phyloP scores from a whole-genome alignment of 2,888 invertebrate species.

The Salpingus planirostris region DNA sequence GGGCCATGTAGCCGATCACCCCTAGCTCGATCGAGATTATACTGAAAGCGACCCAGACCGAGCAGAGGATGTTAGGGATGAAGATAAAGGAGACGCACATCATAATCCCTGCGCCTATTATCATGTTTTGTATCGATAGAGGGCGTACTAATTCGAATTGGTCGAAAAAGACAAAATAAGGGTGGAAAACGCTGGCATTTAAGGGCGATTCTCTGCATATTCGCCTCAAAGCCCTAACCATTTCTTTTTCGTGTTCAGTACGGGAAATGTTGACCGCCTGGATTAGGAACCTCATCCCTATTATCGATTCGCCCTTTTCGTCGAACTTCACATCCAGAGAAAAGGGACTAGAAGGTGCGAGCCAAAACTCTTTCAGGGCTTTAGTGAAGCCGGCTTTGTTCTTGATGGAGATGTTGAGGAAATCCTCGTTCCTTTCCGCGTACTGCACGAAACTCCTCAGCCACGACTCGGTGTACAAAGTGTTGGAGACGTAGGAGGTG shows the following conservation, averaged over 20 bases:
- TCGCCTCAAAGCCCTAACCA: constrained; percentile 71
- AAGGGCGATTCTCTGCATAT: constrained; percentile 68
- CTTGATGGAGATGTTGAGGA: constrained; percentile 66
- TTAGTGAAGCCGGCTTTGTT: constrained; percentile 65
- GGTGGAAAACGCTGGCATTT: constrained; percentile 88
- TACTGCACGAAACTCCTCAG: constrained; percentile 72
- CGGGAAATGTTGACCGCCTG: constrained; percentile 85
- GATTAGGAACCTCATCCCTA: constrained; percentile 77
- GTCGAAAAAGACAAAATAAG: constrained; percentile 93
- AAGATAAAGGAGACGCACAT: constrained; percentile 89
- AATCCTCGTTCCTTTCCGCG: constrained; percentile 63
- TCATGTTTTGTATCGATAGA: constrained; percentile 80
- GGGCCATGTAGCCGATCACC: constrained; percentile 92
- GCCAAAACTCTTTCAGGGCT: constrained; percentile 68
- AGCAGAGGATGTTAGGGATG: constrained; percentile 86
- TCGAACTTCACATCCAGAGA: constrained; percentile 79
- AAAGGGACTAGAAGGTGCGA: constrained; percentile 70
- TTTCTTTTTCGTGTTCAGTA: constrained; percentile 84
- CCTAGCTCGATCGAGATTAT: constrained; percentile 90
- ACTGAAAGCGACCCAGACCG: constrained; percentile 90
- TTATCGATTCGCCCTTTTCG: constrained; percentile 60
- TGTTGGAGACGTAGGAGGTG: constrained; percentile 68
- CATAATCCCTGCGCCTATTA: constrained; percentile 86
- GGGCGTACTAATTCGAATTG: constrained; percentile 85
- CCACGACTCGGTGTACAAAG: constrained; percentile 84